Evolutionary conservation across 2,113 vertebrate species (phyloP).

Genomic region (Pelusios castaneus): DNA sequence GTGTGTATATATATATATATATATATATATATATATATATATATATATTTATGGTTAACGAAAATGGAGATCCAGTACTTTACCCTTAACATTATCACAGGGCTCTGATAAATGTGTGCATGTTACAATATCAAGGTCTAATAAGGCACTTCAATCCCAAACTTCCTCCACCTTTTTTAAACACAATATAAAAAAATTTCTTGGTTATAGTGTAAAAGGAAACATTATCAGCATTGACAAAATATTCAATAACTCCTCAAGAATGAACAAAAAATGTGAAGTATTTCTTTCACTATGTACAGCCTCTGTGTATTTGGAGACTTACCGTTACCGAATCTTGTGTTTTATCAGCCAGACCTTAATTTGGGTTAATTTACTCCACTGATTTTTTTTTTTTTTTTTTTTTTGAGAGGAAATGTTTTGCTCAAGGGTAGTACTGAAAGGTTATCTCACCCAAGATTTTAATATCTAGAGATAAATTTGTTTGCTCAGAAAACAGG

Average conservation of each 20-base stretch:
- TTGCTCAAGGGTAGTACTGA: neutral
- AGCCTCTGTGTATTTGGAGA: neutral
- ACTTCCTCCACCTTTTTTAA: neutral
- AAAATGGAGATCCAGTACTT: neutral
- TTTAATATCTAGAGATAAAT: neutral
- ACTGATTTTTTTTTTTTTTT: no score
- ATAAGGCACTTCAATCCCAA: neutral
- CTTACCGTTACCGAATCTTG: neutral
- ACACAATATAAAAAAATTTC: neutral
- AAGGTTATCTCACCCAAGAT: neutral
- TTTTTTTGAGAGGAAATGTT: neutral
- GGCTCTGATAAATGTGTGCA: neutral
- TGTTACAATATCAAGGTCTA: neutral
- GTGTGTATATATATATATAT: neutral
- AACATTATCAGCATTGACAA: neutral
- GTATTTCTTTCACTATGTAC: neutral
- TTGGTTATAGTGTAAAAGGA: neutral
- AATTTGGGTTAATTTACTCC: neutral
- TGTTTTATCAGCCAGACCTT: neutral
- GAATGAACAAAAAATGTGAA: neutral
- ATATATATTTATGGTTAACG: neutral
- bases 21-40: neutral
- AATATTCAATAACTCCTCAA: neutral
- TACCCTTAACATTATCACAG: neutral
- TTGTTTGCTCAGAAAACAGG: neutral